Evolutionary conservation across 1,140 invertebrate genomes (phyloP).

Genomic region (Drosophila ogumai): DNA sequence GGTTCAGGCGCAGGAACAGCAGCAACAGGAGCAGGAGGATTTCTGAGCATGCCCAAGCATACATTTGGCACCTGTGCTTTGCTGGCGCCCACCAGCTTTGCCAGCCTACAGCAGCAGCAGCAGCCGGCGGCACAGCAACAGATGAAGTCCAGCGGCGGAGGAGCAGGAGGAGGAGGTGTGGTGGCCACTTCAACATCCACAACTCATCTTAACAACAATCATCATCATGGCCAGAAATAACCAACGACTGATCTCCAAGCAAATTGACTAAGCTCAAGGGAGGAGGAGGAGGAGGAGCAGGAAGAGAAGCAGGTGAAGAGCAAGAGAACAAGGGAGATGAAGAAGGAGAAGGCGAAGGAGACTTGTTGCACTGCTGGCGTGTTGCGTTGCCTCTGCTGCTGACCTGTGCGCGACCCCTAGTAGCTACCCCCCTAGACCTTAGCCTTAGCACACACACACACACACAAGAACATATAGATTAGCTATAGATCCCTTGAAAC

Average conservation of each 20-base stretch:
- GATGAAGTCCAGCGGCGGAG: slow-evolving; percentile 8
- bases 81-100: slow-evolving; percentile 77
- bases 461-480: slow-evolving; percentile 1
- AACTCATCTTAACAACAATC: slow-evolving; percentile 45
- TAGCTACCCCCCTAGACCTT: slow-evolving; percentile 7
- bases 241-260: slow-evolving; percentile 83
- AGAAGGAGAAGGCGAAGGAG: not conserved
- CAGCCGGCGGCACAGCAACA: slow-evolving; percentile 20
- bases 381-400: slow-evolving; percentile 47
- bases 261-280: slow-evolving; percentile 70
- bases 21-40: slow-evolving; percentile 24
- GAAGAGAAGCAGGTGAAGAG: not conserved
- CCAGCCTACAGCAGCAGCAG: slow-evolving; percentile 54
- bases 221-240: slow-evolving; percentile 72
- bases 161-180: slow-evolving; percentile 4
- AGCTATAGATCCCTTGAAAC: not conserved
- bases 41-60: slow-evolving; percentile 73
- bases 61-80: slow-evolving; percentile 81
- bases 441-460: slow-evolving; percentile 8
- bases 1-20: slow-evolving; percentile 22
- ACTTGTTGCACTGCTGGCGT: slow-evolving; percentile 37
- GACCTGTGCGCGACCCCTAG: slow-evolving; percentile 4
- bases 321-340: not conserved
- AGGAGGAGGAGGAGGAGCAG: not conserved
- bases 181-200: slow-evolving; percentile 37